phyloP scores from a whole-genome alignment of 53 echinoderm and acorn worm genomes.

The Zoroaster sp. region DNA sequence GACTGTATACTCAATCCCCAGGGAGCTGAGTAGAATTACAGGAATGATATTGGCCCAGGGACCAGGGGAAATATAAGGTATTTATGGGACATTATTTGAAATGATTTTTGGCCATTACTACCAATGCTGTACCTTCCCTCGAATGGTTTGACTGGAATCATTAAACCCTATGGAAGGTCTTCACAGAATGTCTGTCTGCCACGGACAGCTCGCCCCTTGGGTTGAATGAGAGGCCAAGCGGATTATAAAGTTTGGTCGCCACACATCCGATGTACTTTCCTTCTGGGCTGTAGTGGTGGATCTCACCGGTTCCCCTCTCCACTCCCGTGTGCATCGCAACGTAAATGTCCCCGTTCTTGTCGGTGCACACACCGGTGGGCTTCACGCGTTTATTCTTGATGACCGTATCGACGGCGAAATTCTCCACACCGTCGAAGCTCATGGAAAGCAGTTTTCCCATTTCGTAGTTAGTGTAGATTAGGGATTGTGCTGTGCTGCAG shows the following conservation, averaged over 20 bases:
- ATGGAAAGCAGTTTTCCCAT: not conserved
- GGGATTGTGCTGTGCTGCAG: not conserved
- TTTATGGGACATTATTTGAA: too few species aligned
- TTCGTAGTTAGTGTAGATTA: not conserved
- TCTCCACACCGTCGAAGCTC: not conserved
- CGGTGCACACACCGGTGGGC: not conserved
- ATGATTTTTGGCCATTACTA: too few species aligned
- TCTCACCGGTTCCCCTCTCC: not conserved
- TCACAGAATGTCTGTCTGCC: not conserved
- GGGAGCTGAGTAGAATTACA: too few species aligned
- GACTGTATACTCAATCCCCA: too few species aligned
- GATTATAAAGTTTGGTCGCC: not conserved
- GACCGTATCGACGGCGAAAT: not conserved
- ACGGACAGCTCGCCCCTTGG: not conserved
- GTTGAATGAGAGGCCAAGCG: not conserved
- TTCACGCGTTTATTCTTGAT: not conserved
- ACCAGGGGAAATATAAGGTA: too few species aligned
- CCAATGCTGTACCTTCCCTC: too few species aligned
- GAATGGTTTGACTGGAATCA: too few species aligned
- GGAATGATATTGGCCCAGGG: too few species aligned
- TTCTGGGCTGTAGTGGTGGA: not conserved
- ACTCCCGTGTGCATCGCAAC: not conserved
- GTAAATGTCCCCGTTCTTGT: not conserved
- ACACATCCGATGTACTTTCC: not conserved
- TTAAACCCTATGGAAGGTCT: not conserved